Evolutionary conservation across 2,797 vertebrate genomes (phyloP).

Genomic region (Pseudochromis fuscus): DNA sequence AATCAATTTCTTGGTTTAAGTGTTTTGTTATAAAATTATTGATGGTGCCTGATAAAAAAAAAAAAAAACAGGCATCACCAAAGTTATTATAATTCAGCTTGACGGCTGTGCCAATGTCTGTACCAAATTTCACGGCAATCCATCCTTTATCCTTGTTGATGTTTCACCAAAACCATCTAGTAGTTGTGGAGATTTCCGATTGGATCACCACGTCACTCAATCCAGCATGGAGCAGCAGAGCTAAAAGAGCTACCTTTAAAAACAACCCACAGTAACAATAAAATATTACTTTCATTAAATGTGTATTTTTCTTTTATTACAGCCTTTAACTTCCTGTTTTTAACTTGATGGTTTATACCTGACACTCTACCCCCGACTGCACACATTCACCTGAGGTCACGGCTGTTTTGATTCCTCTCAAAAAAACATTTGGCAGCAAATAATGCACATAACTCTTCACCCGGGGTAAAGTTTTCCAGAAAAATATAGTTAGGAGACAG

Average conservation of each 20-base stretch:
- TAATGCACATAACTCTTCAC: conserved; percentile 43
- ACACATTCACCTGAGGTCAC: background rate
- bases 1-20: background rate
- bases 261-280: too few relatives aligned
- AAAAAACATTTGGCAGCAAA: conserved; percentile 48
- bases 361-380: conserved; percentile 23
- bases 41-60: background rate
- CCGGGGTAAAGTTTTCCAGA: conserved; percentile 41
- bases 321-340: conserved; percentile 17
- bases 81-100: background rate
- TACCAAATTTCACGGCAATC: conserved; percentile 7
- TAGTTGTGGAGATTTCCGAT: background rate
- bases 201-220: background rate
- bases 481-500: conserved; percentile 40
- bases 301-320: too few relatives aligned
- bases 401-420: conserved; percentile 22
- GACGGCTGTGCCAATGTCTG: background rate
- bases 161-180: background rate
- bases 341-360: conserved; percentile 2
- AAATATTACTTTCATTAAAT: too few relatives aligned
- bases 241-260: background rate
- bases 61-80: background rate
- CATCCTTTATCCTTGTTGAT: conserved; percentile 1
- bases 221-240: background rate
- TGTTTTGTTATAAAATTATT: background rate